These are phyloP conservation scores for Cephalopachus bancanus DNA, from an alignment of 2,797 vertebrate genomes.

Conservation along the genomic window DNA sequence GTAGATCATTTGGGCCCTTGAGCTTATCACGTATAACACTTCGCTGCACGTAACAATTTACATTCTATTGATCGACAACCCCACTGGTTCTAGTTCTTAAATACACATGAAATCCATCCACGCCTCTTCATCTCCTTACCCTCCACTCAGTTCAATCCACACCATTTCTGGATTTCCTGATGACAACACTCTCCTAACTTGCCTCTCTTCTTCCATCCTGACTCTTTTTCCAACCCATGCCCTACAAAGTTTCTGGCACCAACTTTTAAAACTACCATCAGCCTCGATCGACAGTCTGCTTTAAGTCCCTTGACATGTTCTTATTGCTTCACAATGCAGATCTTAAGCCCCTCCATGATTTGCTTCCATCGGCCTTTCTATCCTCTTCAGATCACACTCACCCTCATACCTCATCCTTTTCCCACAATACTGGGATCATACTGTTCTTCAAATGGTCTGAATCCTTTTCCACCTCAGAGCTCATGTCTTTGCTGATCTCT, in stretches of 20 bases:
- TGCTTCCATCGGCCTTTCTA: neutral
- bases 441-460: neutral
- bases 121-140: neutral
- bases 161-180: neutral
- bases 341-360: neutral
- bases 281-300: neutral
- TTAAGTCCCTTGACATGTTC: neutral
- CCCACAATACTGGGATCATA: neutral
- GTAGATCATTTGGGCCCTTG: neutral
- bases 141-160: neutral
- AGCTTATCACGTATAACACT: neutral
- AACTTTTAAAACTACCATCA: neutral
- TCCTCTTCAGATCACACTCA: neutral
- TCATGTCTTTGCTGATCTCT: neutral
- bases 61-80: neutral
- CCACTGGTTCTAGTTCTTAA: neutral
- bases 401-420: neutral
- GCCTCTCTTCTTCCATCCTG: neutral
- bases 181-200: neutral
- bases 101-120: neutral
- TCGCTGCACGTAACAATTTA: neutral
- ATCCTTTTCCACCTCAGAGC: neutral
- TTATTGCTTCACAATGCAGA: neutral
- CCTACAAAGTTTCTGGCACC: neutral
- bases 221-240: neutral